These are phyloP conservation scores for Larimichthys crocea DNA, from an alignment of 2,113 vertebrate species.

Conservation along the genomic window DNA sequence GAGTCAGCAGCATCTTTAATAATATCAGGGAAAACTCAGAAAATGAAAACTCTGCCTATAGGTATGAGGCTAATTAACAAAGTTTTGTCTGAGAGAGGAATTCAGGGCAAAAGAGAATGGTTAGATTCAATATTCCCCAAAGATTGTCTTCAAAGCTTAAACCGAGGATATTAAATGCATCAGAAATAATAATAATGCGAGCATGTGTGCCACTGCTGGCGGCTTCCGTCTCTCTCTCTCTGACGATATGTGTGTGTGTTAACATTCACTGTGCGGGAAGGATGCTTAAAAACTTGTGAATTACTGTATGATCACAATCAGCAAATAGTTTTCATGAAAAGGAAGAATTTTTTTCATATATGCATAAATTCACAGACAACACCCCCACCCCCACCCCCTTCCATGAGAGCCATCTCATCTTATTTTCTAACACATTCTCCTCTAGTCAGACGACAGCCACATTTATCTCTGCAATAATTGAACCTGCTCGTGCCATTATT, in stretches of 20 bases:
- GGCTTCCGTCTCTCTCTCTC: conserved; percentile 62
- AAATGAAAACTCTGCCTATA: conserved; percentile 83
- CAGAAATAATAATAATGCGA: conserved; percentile 83
- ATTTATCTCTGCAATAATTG: conserved; percentile 71
- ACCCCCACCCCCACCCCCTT: conserved; percentile 73
- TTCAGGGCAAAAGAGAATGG: conserved; percentile 82
- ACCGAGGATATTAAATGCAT: conserved; percentile 82
- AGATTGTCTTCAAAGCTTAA: conserved; percentile 85
- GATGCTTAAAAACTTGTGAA: conserved; percentile 54
- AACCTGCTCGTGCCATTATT: conserved; percentile 43
- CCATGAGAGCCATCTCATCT: conserved; percentile 74
- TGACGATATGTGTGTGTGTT: conserved; percentile 26
- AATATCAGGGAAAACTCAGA: conserved; percentile 78
- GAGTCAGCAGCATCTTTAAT: conserved; percentile 82
- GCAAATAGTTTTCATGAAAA: conserved; percentile 55
- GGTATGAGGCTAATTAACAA: conserved; percentile 86
- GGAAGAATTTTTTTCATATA: conserved; percentile 45
- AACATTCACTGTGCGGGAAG: conserved; percentile 39
- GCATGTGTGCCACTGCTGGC: conserved; percentile 75
- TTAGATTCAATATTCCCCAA: conserved; percentile 85
- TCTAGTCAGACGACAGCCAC: conserved; percentile 57
- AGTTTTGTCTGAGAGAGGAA: conserved; percentile 83
- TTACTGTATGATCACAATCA: conserved; percentile 52
- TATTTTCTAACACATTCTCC: conserved; percentile 58
- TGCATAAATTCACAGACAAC: conserved; percentile 32